phyloP scores from a whole-genome alignment of 2,797 vertebrate species.

The Neostethus bicornis region DNA sequence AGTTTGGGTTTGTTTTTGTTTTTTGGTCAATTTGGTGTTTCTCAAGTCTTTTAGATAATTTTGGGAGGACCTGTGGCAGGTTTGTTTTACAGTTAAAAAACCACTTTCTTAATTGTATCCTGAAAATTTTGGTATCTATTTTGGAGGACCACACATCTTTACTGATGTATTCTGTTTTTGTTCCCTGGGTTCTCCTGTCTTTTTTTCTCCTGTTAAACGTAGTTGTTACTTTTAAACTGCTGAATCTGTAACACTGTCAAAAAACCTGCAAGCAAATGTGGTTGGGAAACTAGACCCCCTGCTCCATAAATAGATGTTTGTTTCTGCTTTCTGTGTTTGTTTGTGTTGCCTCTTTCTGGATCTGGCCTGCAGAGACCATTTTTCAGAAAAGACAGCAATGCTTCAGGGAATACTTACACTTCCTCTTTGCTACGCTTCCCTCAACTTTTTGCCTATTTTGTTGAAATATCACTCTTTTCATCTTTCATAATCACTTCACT shows the following conservation, averaged over 20 bases:
- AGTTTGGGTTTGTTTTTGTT: too few species aligned
- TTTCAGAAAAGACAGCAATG: slow-evolving; percentile 71
- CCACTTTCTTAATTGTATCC: too few species aligned
- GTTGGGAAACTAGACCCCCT: slow-evolving; percentile 69
- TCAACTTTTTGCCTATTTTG: slow-evolving; percentile 20
- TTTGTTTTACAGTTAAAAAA: too few species aligned
- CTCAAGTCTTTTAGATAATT: too few species aligned
- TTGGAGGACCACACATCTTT: too few species aligned
- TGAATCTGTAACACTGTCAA: slow-evolving; percentile 71
- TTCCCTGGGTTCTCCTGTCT: neutral
- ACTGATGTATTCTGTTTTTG: neutral
- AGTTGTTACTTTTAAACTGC: slow-evolving; percentile 68
- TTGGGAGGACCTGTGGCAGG: too few species aligned
- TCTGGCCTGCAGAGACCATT: slow-evolving; percentile 70
- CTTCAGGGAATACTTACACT: slow-evolving; percentile 60
- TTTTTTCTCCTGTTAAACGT: slow-evolving; percentile 26
- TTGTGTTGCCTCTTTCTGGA: slow-evolving; percentile 71
- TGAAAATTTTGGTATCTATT: neutral
- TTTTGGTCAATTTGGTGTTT: too few species aligned
- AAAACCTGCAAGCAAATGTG: slow-evolving; percentile 59
- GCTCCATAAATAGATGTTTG: slow-evolving; percentile 79
- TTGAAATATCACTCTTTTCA: slow-evolving; percentile 19
- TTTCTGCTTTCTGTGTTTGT: slow-evolving; percentile 74
- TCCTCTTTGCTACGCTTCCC: slow-evolving; percentile 30
- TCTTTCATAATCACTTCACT: neutral